phyloP scores from a whole-genome alignment of 2,113 vertebrate species.

The Halcyon malimbica region DNA sequence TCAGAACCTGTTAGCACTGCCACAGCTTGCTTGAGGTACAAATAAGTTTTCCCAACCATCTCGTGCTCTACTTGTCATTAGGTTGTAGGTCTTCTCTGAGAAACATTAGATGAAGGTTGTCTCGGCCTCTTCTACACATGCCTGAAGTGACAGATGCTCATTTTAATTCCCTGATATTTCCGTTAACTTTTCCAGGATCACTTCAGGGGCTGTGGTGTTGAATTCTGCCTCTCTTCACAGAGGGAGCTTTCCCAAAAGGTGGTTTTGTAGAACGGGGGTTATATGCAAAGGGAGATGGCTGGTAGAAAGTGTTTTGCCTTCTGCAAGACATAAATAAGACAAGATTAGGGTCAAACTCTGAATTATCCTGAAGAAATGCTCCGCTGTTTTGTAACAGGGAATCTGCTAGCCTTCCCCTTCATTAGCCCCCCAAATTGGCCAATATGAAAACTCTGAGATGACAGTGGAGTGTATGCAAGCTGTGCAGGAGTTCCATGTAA shows the following conservation, averaged over 20 bases:
- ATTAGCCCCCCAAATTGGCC: background rate
- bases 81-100: background rate
- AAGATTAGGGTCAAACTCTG: background rate
- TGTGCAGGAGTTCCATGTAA: rapidly evolving
- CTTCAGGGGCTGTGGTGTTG: background rate
- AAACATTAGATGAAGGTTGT: background rate
- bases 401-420: background rate
- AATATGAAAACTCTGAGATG: rapidly evolving
- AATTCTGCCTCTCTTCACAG: background rate
- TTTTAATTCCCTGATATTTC: background rate
- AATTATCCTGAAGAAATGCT: background rate
- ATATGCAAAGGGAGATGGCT: background rate
- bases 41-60: background rate
- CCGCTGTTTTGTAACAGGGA: background rate
- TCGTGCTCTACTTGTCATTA: background rate
- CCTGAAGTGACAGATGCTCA: background rate
- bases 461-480: background rate
- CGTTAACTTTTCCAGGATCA: background rate
- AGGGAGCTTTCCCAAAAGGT: background rate
- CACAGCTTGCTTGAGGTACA: background rate
- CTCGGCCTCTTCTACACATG: background rate
- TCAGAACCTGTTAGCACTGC: background rate
- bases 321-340: background rate
- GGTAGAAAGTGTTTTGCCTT: background rate
- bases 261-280: background rate